Base-by-base conservation (phyloP, 2,797 vertebrate species). In the Myiotriccus ornatus region DNA sequence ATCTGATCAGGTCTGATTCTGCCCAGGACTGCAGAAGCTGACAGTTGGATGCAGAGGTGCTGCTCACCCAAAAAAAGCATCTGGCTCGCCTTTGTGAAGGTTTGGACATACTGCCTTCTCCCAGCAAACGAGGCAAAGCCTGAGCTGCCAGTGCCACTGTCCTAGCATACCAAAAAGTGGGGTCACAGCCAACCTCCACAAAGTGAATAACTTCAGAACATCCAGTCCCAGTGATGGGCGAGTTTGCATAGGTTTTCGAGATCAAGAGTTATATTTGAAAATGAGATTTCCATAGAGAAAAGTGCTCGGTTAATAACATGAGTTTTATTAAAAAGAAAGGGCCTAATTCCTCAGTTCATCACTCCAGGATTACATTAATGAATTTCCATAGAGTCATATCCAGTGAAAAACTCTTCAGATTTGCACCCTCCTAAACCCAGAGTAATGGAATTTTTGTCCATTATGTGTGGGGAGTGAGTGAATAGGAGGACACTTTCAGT, bases 271-370 rank as follows among this genome's bases (percentile, higher is more conserved):
- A 30, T 73, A 32, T 87, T 84, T 90, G 46, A 27, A 89, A 93
- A 67, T 63, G 24, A 56, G 21, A 76, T 88, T 94, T 95, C 27
- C 30, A 32, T 7, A 46, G 21, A 83, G 35, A 30, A 90, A 91
- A 47, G 7, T 56, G 39, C 28, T 81, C 37, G 10, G 50, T 14
- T 59, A 62, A 39, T 46, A 90, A 50, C 74, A 56, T 6, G 14
- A 86, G 9, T 75, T 95, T 89, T 93, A 95, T 91, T 84, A 88
- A 86, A 87, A 91, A 65, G 59, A 74, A 90, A 63, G 53, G n/a
- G 21, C 12, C 10, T 94, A 68, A 92, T 89, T 86, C 84, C 47
- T 87, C 25, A 53, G 14, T 68, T 92, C 64, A 78, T 91, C 74
- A 84, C 10, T 49, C 17, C 12, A 56, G 76, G 74, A 81, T 86